Evolutionary conservation across 2,888 invertebrate species (phyloP).

Genomic region (Epinotia nisella): DNA sequence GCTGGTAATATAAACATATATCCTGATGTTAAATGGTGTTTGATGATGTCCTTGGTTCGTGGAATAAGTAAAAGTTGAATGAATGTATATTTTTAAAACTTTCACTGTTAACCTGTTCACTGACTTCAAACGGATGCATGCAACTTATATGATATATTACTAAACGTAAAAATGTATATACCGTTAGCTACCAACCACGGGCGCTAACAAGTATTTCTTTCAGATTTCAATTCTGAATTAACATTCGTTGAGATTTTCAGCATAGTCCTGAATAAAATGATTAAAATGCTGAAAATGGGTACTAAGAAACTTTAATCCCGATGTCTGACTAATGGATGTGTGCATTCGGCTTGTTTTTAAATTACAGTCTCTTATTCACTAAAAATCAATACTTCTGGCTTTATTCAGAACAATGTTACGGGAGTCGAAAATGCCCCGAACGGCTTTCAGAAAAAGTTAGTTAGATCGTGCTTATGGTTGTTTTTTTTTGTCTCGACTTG

Average conservation of each 20-base stretch:
- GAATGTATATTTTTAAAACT: background rate
- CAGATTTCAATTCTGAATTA: background rate
- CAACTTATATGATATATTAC: no score
- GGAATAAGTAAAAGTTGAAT: background rate
- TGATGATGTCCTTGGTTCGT: conserved; percentile 22
- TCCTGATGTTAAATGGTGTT: conserved; percentile 17
- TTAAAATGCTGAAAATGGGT: background rate
- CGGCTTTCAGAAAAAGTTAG: no score
- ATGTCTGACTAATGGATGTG: background rate
- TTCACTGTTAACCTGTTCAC: background rate
- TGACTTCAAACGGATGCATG: no score
- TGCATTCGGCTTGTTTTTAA: no score
- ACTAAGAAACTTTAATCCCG: background rate
- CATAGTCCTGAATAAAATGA: background rate
- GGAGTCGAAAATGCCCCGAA: no score
- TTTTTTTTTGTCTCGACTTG: no score
- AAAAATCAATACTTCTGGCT: no score
- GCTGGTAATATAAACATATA: conserved; percentile 34
- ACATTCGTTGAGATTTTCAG: background rate
- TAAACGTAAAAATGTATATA: no score
- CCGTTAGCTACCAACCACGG: no score
- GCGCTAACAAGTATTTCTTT: background rate
- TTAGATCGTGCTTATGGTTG: no score
- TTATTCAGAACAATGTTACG: no score
- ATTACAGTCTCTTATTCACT: no score